Conservation (phyloP, 30 jellyfish, hydroid and myxozoan species). For the Pseudorhiza aurosa region DNA sequence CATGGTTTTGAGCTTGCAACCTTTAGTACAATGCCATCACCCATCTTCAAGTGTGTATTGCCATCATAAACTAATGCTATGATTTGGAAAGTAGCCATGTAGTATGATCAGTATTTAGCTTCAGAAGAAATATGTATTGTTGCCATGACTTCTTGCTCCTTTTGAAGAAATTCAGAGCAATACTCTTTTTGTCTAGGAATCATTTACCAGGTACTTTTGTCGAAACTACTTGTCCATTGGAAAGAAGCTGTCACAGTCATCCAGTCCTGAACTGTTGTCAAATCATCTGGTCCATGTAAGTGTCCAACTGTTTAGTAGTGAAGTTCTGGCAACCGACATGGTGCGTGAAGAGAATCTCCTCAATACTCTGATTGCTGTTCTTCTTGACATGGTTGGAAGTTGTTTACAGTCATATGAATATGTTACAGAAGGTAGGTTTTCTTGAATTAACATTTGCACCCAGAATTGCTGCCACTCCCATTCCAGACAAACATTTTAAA, state of each 20-base stretch:
- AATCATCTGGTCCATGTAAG: slow-evolving; percentile 87
- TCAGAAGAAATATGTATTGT: too few relatives aligned
- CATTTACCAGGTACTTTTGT: slow-evolving; percentile 77
- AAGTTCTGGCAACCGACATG: slow-evolving; percentile 76
- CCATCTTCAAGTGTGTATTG: too few relatives aligned
- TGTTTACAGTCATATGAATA: slow-evolving; percentile 56
- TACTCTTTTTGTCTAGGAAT: slow-evolving; percentile 11
- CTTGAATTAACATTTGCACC: neutral
- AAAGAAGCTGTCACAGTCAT: slow-evolving; percentile 56
- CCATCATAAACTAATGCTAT: too few relatives aligned
- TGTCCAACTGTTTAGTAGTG: slow-evolving; percentile 93
- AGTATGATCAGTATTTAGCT: too few relatives aligned
- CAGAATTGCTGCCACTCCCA: too few relatives aligned
- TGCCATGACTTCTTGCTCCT: too few relatives aligned
- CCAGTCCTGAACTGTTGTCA: slow-evolving; percentile 64
- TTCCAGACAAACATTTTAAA: too few relatives aligned
- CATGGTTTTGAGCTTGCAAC: too few relatives aligned
- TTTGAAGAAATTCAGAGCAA: neutral
- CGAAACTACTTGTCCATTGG: slow-evolving; percentile 76
- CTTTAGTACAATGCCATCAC: too few relatives aligned
- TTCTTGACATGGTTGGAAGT: slow-evolving; percentile 69
- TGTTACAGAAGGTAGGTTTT: slow-evolving; percentile 47
- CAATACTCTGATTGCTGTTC: slow-evolving; percentile 49
- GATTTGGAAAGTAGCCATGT: too few relatives aligned
- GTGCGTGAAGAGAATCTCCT: slow-evolving; percentile 80